These are phyloP conservation scores for Calcarius lapponicus DNA, from an alignment of 2,797 vertebrate species.

Conservation along the genomic window DNA sequence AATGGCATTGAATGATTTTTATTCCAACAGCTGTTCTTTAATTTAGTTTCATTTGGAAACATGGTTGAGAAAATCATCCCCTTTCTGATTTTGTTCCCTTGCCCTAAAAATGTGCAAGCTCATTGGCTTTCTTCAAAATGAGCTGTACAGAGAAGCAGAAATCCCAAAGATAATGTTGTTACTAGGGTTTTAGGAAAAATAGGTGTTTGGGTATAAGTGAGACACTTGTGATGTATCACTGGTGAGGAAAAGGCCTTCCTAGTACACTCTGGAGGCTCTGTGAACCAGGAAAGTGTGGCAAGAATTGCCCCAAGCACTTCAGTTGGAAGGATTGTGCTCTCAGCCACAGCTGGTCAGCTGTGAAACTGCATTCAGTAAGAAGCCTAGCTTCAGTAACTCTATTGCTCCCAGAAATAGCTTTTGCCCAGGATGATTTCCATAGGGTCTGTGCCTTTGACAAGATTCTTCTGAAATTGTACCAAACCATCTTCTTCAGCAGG, in stretches of 20 bases:
- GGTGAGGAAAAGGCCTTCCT: not conserved
- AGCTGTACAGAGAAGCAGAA: not conserved
- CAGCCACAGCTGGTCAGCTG: not conserved
- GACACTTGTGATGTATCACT: accelerated
- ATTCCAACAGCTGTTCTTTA: not conserved
- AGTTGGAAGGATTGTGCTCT: not conserved
- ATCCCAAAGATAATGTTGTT: not conserved
- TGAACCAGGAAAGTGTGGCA: not conserved
- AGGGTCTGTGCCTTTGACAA: not conserved
- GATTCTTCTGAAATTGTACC: not conserved
- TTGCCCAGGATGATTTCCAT: not conserved
- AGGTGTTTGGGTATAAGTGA: not conserved
- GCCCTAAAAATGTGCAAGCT: not conserved
- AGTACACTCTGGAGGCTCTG: not conserved
- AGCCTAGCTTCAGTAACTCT: not conserved
- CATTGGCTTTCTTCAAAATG: not conserved
- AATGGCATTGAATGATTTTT: not conserved
- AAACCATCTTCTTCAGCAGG: not conserved
- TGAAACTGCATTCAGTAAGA: not conserved
- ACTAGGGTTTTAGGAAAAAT: not conserved
- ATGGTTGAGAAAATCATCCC: not conserved
- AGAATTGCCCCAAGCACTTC: not conserved
- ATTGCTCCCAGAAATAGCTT: slow-evolving; percentile 10
- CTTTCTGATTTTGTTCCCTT: not conserved
- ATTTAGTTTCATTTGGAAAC: not conserved